Evolutionary conservation across 2,888 invertebrate genomes (phyloP).

Genomic region (Tubulanus polymorphus): DNA sequence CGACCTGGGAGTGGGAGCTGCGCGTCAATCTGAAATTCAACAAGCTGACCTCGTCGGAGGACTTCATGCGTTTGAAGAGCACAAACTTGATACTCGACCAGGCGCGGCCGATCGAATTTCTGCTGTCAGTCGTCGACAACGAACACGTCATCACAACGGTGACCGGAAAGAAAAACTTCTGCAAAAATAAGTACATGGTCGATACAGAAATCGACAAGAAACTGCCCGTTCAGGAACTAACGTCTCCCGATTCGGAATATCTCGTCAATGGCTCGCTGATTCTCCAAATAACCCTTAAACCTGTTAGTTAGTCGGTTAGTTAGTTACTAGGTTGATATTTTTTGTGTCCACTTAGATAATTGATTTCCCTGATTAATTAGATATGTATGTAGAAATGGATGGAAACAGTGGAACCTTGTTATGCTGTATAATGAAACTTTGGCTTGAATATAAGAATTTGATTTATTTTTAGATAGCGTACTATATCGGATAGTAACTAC

Average conservation of each 20-base stretch:
- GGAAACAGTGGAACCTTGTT: too few relatives aligned
- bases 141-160: constrained; percentile 49
- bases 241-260: constrained; percentile 32
- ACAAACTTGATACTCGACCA: constrained; percentile 50
- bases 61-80: constrained; percentile 43
- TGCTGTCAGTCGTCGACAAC: constrained; percentile 48
- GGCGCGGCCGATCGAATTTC: constrained; percentile 47
- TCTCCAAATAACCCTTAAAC: constrained; percentile 39
- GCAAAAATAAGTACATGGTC: constrained; percentile 52
- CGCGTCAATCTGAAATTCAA: constrained; percentile 50
- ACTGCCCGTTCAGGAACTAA: constrained; percentile 40
- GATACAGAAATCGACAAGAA: constrained; percentile 54
- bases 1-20: constrained; percentile 55
- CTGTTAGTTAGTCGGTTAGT: too few relatives aligned
- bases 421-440: too few relatives aligned
- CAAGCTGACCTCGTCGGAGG: constrained; percentile 35
- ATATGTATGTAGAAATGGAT: too few relatives aligned
- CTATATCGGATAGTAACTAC: too few relatives aligned
- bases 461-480: too few relatives aligned
- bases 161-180: constrained; percentile 52
- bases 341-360: too few relatives aligned
- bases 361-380: too few relatives aligned
- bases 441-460: too few relatives aligned
- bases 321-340: too few relatives aligned
- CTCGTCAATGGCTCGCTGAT: constrained; percentile 39